These are phyloP conservation scores for Hirudo medicinalis DNA, from an alignment of 1,140 invertebrate genomes.

Conservation along the genomic window DNA sequence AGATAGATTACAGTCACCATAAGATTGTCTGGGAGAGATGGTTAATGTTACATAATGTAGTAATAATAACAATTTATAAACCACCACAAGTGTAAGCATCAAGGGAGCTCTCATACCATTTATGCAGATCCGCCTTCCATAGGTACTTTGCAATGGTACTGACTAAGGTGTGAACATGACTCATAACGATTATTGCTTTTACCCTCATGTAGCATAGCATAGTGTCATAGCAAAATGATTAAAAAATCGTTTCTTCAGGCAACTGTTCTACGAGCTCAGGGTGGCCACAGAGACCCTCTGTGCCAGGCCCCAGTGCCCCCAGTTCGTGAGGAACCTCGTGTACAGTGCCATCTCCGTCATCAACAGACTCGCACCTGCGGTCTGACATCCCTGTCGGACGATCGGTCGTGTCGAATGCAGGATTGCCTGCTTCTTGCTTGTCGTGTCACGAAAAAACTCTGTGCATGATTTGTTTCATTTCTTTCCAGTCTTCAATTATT, in stretches of 20 bases:
- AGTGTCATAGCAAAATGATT: too few relatives aligned
- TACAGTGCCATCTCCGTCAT: slow-evolving; percentile 47
- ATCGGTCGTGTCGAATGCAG: too few relatives aligned
- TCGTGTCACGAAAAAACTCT: too few relatives aligned
- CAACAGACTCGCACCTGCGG: slow-evolving; percentile 50
- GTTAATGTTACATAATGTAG: background rate
- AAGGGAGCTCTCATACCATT: background rate
- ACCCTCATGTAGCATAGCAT: too few relatives aligned
- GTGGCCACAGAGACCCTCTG: slow-evolving; percentile 50
- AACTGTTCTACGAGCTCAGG: slow-evolving; percentile 67
- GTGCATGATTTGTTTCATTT: too few relatives aligned
- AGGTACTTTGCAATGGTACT: too few relatives aligned
- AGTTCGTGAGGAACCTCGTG: slow-evolving; percentile 46
- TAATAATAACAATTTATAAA: slow-evolving; percentile 8
- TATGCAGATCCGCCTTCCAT: slow-evolving; percentile 5
- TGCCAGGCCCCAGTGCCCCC: slow-evolving; percentile 50
- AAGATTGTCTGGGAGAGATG: background rate
- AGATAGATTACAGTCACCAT: background rate
- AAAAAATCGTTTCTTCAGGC: slow-evolving; percentile 43
- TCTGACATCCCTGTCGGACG: background rate
- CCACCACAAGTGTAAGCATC: background rate
- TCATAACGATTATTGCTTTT: too few relatives aligned
- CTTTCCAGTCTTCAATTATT: too few relatives aligned
- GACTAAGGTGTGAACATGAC: too few relatives aligned
- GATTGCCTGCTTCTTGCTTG: too few relatives aligned